Evolutionary conservation across 2,888 invertebrate species (phyloP).

Genomic region (Epinotia nisella): DNA sequence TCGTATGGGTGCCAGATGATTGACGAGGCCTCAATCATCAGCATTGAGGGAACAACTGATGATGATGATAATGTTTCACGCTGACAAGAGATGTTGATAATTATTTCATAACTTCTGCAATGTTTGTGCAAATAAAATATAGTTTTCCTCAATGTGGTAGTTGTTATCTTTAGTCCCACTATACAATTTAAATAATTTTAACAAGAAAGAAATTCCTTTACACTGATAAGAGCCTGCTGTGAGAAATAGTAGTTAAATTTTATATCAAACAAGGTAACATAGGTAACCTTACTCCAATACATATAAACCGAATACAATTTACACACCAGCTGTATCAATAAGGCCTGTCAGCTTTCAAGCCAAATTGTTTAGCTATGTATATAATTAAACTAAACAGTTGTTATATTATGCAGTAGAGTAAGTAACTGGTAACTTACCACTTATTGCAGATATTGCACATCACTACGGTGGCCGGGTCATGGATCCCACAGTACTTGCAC

Average conservation of each 20-base stretch:
- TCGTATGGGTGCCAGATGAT: no score
- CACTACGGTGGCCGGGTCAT: conserved; percentile 98
- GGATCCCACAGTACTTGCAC: conserved; percentile 99
- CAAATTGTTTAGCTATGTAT: not conserved
- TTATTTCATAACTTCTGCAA: not conserved
- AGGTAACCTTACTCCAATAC: not conserved
- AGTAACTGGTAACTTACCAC: conserved; percentile 86
- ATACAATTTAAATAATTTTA: not conserved
- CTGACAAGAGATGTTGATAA: not conserved
- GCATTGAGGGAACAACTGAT: no score
- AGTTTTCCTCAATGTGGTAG: not conserved
- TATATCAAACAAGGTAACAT: not conserved
- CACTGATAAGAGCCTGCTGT: conserved; percentile 13
- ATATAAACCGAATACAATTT: not conserved
- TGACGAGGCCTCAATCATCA: no score
- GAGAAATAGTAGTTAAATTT: not conserved
- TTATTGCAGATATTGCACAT: conserved; percentile 99
- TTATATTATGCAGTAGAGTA: not conserved
- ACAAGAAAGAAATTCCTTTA: not conserved
- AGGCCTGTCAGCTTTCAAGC: not conserved
- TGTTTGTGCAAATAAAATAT: not conserved
- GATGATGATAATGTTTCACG: not conserved
- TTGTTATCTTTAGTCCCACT: not conserved
- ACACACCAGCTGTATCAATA: conserved; percentile 27
- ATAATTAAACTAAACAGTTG: not conserved